Percentiles rank a stretch among this genome's conserved stretches.
Conservation (phyloP, 2,113 vertebrate genomes). For the Glareola pratincola region DNA sequence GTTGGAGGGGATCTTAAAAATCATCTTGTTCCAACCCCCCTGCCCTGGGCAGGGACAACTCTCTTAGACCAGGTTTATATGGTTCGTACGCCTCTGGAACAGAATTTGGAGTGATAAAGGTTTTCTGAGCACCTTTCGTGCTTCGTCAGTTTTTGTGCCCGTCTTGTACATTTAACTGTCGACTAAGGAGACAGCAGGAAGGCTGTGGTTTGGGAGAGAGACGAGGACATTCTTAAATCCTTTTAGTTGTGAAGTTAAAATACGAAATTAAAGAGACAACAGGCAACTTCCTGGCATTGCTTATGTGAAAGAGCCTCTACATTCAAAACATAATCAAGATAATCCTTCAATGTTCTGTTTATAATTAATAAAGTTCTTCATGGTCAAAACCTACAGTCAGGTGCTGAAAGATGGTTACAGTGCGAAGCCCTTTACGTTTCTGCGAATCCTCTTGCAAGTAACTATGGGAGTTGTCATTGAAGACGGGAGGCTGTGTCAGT, state of each 20-base stretch:
- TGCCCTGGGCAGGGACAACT: too few relatives aligned
- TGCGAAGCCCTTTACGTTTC: background rate
- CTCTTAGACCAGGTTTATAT: too few relatives aligned
- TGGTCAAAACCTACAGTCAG: background rate
- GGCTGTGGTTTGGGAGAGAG: background rate
- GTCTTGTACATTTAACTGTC: background rate
- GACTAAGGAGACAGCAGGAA: background rate
- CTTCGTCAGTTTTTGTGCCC: background rate
- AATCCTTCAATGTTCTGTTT: background rate
- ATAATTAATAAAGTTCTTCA: background rate
- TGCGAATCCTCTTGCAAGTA: background rate
- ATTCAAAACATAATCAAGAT: background rate
- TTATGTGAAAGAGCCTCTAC: background rate
- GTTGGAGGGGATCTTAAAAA: too few relatives aligned
- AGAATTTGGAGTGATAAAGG: background rate
- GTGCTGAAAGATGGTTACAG: background rate
- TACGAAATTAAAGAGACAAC: background rate
- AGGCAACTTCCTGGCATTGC: background rate
- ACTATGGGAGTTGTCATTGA: accelerated
- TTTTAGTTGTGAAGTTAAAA: background rate
- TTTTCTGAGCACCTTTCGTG: background rate
- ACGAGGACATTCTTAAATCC: background rate
- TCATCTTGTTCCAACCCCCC: too few relatives aligned
- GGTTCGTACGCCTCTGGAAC: background rate
- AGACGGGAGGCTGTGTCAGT: background rate